These are phyloP conservation scores for Melipona quadrifasciata DNA, from an alignment of 1,140 invertebrate genomes.

Conservation along the genomic window DNA sequence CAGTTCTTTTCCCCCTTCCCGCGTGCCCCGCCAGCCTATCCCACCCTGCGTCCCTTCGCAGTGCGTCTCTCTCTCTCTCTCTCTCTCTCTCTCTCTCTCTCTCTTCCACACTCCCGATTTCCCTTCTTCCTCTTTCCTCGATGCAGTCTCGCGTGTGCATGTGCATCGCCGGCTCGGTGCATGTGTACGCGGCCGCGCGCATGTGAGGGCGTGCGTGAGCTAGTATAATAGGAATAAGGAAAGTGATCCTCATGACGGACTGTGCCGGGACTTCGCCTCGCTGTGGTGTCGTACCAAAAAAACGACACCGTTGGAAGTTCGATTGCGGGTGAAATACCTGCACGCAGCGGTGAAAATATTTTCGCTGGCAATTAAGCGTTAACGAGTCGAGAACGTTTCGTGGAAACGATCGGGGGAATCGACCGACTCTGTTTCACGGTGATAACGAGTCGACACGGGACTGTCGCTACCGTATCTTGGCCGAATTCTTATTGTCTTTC, in stretches of 20 bases:
- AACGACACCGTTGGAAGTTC: background rate
- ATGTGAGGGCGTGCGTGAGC: conserved; percentile 47
- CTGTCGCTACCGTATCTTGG: background rate
- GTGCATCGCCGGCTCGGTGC: conserved; percentile 61
- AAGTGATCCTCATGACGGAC: conserved; percentile 73
- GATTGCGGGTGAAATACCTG: background rate
- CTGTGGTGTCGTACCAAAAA: background rate
- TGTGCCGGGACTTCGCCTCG: too few relatives aligned
- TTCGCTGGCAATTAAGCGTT: background rate
- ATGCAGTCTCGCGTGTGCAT: conserved; percentile 17
- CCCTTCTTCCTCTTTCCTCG: conserved; percentile 13
- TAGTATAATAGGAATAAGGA: conserved; percentile 75
- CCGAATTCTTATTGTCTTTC: too few relatives aligned
- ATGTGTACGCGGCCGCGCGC: conserved; percentile 14
- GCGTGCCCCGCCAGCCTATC: background rate
- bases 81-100: background rate
- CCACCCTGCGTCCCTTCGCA: too few relatives aligned
- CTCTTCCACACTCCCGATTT: background rate
- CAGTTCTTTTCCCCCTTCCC: conserved; percentile 25
- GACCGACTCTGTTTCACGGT: background rate
- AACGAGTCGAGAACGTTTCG: background rate
- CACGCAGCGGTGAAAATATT: background rate
- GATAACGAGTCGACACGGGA: background rate
- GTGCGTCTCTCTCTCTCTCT: too few relatives aligned
- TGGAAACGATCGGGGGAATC: background rate